phyloP scores from a whole-genome alignment of 2,113 vertebrate genomes.

The Psittacula cyanocephala region DNA sequence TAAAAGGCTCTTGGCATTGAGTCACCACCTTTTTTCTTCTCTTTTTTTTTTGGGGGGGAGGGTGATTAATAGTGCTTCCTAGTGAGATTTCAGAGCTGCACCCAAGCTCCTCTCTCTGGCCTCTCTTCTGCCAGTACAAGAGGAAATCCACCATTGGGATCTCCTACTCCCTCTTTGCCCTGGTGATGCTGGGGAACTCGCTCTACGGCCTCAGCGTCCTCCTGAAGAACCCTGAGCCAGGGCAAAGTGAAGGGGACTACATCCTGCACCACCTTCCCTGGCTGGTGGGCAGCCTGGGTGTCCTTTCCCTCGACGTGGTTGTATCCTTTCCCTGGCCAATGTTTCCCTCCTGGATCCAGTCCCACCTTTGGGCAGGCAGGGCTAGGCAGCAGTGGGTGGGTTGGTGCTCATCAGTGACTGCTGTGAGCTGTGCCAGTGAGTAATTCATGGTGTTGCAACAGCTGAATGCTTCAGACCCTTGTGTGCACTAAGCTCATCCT shows the following conservation, averaged over 20 bases:
- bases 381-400: neutral
- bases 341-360: neutral
- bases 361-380: neutral
- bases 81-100: neutral
- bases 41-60: neutral
- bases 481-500: fast-evolving
- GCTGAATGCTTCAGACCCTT: neutral
- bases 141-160: slow-evolving; percentile 89
- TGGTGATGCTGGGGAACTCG: slow-evolving; percentile 92
- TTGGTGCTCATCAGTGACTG: neutral
- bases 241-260: slow-evolving; percentile 80
- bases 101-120: neutral
- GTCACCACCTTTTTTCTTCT: neutral
- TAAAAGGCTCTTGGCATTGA: neutral
- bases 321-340: slow-evolving; percentile 76
- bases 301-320: slow-evolving; percentile 83
- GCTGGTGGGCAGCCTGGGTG: slow-evolving; percentile 93
- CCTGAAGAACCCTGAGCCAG: slow-evolving; percentile 86
- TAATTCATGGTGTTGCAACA: neutral
- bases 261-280: slow-evolving; percentile 92
- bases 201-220: slow-evolving; percentile 89
- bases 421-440: neutral
- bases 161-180: slow-evolving; percentile 88
- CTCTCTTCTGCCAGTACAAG: slow-evolving; percentile 69
- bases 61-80: neutral